Percentiles rank a stretch among this genome's conserved stretches.
Evolutionary conservation across 2,113 vertebrate genomes (phyloP).

Genomic region (Cyanoderma ruficeps): DNA sequence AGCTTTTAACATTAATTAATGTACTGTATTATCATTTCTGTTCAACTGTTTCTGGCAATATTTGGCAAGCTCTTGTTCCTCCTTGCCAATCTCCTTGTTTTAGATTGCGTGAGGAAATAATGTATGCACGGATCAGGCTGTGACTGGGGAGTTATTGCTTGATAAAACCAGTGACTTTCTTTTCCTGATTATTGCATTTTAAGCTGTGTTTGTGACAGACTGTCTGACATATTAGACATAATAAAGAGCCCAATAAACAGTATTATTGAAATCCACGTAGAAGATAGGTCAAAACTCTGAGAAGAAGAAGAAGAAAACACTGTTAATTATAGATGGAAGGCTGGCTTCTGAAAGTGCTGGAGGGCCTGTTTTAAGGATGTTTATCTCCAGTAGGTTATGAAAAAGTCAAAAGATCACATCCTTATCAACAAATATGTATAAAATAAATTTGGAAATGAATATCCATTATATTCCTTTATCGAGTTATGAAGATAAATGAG

Average conservation of each 20-base stretch:
- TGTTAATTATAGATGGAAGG: constrained; percentile 33
- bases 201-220: constrained; percentile 13
- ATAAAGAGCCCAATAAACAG: background rate
- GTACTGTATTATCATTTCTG: background rate
- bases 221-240: constrained; percentile 5
- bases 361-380: constrained; percentile 37
- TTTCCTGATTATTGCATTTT: background rate
- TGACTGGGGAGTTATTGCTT: background rate
- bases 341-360: background rate
- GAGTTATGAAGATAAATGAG: constrained; percentile 33
- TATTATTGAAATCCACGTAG: background rate
- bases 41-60: background rate
- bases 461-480: background rate
- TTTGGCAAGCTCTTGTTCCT: background rate
- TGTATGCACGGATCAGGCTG: background rate
- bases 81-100: background rate
- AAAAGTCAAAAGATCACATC: background rate
- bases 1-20: background rate
- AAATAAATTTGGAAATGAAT: constrained; percentile 32
- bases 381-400: constrained; percentile 25
- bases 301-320: background rate
- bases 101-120: background rate
- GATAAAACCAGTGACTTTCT: background rate
- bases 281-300: background rate
- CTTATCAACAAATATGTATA: background rate